Evolutionary conservation across 2,888 invertebrate genomes (phyloP).

Genomic region (Oeneis ivallda): DNA sequence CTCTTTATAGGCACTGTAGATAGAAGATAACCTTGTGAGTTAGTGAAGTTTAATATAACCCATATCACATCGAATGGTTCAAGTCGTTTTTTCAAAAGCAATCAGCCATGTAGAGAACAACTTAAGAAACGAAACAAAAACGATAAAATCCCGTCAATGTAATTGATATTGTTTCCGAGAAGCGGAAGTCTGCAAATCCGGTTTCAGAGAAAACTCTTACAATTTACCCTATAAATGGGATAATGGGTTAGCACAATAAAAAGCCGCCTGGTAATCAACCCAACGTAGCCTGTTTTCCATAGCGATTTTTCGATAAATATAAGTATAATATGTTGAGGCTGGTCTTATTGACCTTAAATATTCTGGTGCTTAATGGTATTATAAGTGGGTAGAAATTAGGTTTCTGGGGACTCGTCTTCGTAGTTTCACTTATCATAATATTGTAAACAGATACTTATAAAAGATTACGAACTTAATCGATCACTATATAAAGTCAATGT

Average conservation of each 20-base stretch:
- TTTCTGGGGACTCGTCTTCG: not conserved
- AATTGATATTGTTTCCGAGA: slow-evolving; percentile 40
- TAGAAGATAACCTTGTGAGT: not conserved
- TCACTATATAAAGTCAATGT: slow-evolving; percentile 7
- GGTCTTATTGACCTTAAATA: not conserved
- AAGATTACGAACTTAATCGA: not conserved
- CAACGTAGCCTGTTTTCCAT: not conserved
- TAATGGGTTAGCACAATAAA: slow-evolving; percentile 12
- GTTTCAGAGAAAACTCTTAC: slow-evolving; percentile 20
- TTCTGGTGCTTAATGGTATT: not conserved
- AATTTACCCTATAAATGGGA: slow-evolving; percentile 21
- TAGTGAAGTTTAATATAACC: not conserved
- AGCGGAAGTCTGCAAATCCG: slow-evolving; percentile 15
- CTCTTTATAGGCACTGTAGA: not conserved
- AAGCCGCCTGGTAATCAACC: not conserved
- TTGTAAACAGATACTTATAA: not conserved
- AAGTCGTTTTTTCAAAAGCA: not conserved
- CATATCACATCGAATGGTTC: not conserved
- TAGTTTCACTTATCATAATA: not conserved
- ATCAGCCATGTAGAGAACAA: not conserved
- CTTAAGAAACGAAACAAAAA: slow-evolving; percentile 18
- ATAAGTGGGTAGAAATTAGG: not conserved
- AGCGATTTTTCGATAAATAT: not conserved
- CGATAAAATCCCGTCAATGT: slow-evolving; percentile 37
- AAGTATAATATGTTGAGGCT: not conserved